A percentile compares a stretch with the other conserved stretches of the same genome.
Conservation (phyloP, 2,113 vertebrate genomes). For the Ginglymostoma cirratum region DNA sequence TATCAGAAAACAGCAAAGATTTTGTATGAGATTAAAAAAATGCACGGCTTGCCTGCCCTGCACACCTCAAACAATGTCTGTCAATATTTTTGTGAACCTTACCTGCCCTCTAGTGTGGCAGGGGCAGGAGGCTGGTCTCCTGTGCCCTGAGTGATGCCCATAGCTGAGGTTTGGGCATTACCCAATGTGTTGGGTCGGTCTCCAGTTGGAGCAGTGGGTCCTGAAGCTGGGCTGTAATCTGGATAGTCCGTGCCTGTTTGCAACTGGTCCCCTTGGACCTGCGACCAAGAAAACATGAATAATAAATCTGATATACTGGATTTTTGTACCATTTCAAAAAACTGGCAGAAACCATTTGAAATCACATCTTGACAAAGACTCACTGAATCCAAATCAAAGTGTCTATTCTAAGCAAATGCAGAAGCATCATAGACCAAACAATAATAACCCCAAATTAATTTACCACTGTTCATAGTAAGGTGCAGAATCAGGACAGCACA, state of each 20-base stretch:
- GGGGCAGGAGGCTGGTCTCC: slow-evolving; percentile 55
- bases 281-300: slow-evolving; percentile 31
- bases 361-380: not conserved
- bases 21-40: not conserved
- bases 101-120: slow-evolving; percentile 64
- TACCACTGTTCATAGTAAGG: not conserved
- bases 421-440: not conserved
- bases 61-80: not conserved
- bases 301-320: not conserved
- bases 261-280: slow-evolving; percentile 71
- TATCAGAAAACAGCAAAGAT: not conserved
- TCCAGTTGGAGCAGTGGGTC: slow-evolving; percentile 47
- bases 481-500: not conserved
- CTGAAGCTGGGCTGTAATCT: slow-evolving; percentile 52
- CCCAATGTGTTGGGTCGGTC: slow-evolving; percentile 52
- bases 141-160: slow-evolving; percentile 49
- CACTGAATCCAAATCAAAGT: too few relatives aligned
- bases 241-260: slow-evolving; percentile 46
- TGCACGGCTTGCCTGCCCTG: not conserved
- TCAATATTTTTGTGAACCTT: not conserved
- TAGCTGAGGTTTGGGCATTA: slow-evolving; percentile 26
- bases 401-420: not conserved
- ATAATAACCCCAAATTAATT: not conserved
- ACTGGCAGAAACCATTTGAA: not conserved
- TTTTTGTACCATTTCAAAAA: not conserved